Base-by-base conservation (phyloP, 2,888 invertebrate species). In the Trissolcus japonicus region DNA sequence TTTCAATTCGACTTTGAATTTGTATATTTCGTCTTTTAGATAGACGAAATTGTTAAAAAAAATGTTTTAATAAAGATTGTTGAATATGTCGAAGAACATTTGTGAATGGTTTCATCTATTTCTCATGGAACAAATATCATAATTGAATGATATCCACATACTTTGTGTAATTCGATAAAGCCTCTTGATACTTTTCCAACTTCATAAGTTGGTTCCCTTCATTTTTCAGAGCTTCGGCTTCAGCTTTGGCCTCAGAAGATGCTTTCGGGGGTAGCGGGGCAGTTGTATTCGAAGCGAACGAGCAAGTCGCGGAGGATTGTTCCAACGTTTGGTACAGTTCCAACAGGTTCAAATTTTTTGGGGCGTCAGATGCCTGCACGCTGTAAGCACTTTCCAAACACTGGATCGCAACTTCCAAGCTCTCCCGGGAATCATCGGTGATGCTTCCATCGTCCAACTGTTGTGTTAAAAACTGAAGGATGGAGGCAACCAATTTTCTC, bases 341-440 rank as follows among this genome's bases (percentile, higher is more conserved):
- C 62, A 90, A 88, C 41, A 91, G 85, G 81, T 91, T 89, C 50
- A 91, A 85, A 79, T 86, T 83, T 11, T 82, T 62, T 80, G 86
- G 80, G 73, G 86, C 86, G 71, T 92, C 91, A 6, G 90, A 90
- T 1, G 90, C 88, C 50, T 90, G 91, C 0, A 98, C 90, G 81
- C 94, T 94, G 88, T 96, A 98, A 6, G 97, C 96, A 56, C 95
- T 95, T 90, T 98, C 97, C 81, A 98, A 91, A 89, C 98, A 98
- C 90, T 98, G 98, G 80, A 96, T 93, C 46, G 97, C 97, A 71
- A 99, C 98, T 91, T 97, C 97, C 60, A 98, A 91, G 87, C 95
- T 95, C 89, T 96, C 96, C 72, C 92, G 90, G 85, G 84, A 92
- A 84, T 83, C 90, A 60, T 81, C 90, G 85, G 86, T 85, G 57